Evolutionary conservation across 2,888 invertebrate genomes (phyloP).

Genomic region (Agapostemon virescens): DNA sequence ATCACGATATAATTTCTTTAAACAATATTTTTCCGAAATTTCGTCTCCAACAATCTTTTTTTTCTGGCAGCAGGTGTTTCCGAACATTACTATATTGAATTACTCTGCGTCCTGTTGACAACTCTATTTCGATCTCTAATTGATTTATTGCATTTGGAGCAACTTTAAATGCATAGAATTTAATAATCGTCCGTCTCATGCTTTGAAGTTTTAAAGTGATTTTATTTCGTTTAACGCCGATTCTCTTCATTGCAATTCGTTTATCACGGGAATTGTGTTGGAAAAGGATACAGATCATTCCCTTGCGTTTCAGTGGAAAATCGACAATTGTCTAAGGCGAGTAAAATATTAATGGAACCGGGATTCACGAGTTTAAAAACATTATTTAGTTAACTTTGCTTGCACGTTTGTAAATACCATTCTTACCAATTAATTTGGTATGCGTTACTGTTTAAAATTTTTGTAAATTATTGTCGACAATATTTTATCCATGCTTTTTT

Average conservation of each 20-base stretch:
- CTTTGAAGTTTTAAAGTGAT: constrained; percentile 1
- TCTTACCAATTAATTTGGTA: not conserved
- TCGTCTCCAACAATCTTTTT: not conserved
- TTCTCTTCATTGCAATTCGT: not conserved
- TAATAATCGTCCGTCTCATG: not conserved
- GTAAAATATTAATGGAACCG: not conserved
- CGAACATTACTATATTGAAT: not conserved
- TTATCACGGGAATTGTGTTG: not conserved
- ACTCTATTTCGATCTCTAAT: not conserved
- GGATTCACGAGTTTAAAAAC: not conserved
- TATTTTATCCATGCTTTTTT: not conserved
- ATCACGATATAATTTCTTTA: not conserved
- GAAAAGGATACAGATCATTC: not conserved
- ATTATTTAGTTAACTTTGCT: not conserved
- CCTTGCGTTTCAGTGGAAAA: not conserved
- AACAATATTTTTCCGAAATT: too few species aligned
- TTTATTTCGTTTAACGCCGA: not conserved
- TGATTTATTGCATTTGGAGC: constrained; percentile 9
- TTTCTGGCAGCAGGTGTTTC: not conserved
- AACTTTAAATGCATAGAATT: constrained; percentile 15
- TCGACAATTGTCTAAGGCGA: not conserved
- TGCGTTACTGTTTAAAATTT: not conserved
- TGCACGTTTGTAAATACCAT: not conserved
- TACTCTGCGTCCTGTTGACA: not conserved
- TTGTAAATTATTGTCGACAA: not conserved